These are phyloP conservation scores for Meleagris gallopavo DNA, from an alignment of 2,113 vertebrate genomes.

Conservation along the genomic window DNA sequence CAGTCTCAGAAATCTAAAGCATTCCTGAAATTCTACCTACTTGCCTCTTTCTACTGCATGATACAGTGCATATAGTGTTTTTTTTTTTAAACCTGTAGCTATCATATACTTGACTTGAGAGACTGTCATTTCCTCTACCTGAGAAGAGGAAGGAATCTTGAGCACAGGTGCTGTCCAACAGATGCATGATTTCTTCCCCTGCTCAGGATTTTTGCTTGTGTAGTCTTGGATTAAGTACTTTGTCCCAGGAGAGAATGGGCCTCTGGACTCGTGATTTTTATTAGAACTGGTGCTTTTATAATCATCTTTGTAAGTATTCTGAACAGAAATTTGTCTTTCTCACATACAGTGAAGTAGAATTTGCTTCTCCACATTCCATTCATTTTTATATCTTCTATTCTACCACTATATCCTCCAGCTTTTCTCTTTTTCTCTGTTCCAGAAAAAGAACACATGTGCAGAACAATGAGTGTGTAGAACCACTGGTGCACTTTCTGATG, in stretches of 20 bases:
- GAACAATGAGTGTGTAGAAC: neutral
- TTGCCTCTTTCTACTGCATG: neutral
- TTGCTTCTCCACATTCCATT: neutral
- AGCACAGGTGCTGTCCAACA: neutral
- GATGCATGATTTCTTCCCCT: neutral
- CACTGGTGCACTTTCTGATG: neutral
- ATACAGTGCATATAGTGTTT: neutral
- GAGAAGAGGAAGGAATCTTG: neutral
- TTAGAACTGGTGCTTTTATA: neutral
- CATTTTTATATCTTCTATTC: neutral
- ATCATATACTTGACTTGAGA: neutral
- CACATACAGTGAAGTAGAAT: neutral
- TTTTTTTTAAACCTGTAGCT: neutral
- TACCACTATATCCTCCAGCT: neutral
- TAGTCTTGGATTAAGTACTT: neutral
- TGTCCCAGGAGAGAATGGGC: neutral
- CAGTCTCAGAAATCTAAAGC: neutral
- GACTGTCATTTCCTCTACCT: neutral
- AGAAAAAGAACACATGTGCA: neutral
- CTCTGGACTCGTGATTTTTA: neutral
- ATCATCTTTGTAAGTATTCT: neutral
- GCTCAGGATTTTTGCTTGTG: neutral
- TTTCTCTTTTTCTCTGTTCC: neutral
- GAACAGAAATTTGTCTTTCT: neutral
- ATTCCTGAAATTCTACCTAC: neutral